phyloP scores from a whole-genome alignment of 1,140 invertebrate species.

The Achatina immaculata region DNA sequence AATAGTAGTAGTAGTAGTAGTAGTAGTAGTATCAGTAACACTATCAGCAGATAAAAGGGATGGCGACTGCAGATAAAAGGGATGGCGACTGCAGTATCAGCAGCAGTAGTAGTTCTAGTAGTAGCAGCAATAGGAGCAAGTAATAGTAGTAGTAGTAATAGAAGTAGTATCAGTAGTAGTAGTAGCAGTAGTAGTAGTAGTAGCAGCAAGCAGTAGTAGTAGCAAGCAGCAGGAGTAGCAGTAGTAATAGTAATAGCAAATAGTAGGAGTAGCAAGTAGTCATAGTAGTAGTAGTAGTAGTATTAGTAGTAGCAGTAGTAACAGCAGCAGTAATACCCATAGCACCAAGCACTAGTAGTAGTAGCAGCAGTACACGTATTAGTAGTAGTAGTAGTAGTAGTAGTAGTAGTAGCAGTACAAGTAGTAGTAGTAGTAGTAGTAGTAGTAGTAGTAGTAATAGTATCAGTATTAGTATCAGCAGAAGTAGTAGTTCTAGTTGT shows the following conservation, averaged over 20 bases:
- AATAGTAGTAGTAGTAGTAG: not conserved
- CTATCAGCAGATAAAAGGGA: no score
- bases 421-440: no score
- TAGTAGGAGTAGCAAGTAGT: not conserved
- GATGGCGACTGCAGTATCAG: not conserved
- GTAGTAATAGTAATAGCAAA: not conserved
- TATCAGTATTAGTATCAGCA: no score
- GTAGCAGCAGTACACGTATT: no score
- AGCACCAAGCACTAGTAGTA: not conserved
- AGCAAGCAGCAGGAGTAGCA: not conserved
- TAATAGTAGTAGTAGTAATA: not conserved
- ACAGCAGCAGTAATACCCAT: not conserved
- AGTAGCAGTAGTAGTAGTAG: not conserved
- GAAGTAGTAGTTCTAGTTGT: no score
- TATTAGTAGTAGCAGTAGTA: slow-evolving; percentile 4
- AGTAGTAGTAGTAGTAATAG: no score
- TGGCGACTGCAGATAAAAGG: no score
- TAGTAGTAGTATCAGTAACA: not conserved
- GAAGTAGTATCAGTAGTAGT: not conserved
- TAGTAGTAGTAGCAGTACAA: no score
- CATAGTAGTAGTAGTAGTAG: slow-evolving; percentile 2
- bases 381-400: no score
- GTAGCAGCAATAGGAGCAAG: not conserved
- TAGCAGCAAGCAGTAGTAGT: not conserved
- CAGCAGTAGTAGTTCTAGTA: not conserved